phyloP scores from a whole-genome alignment of 2,888 invertebrate genomes.

The Prenolepis imparis region DNA sequence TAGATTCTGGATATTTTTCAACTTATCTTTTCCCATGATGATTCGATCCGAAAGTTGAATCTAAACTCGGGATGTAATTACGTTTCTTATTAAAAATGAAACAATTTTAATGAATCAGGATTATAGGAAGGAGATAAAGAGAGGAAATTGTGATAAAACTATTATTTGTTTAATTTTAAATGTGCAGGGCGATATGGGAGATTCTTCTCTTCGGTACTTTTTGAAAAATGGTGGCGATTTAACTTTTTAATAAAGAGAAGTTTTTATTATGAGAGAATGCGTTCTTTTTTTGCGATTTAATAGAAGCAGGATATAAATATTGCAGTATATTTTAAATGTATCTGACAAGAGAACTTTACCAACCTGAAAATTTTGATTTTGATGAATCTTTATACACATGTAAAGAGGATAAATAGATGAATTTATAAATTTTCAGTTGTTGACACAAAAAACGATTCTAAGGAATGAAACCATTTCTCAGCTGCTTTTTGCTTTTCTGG shows the following conservation, averaged over 20 bases:
- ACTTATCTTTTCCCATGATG: background rate
- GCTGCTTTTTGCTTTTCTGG: no score
- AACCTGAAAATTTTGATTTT: no score
- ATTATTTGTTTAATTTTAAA: background rate
- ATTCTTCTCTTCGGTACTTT: background rate
- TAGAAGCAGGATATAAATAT: background rate
- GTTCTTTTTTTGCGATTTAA: background rate
- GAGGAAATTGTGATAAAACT: background rate
- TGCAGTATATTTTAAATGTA: background rate
- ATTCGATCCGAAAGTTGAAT: background rate
- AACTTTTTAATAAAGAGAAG: background rate
- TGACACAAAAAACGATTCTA: no score
- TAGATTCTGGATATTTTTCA: background rate
- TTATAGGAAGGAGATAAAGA: background rate
- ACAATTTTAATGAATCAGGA: background rate
- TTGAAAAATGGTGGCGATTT: background rate
- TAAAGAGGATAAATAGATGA: no score
- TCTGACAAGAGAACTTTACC: no score
- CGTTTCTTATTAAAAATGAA: background rate
- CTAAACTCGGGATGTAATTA: background rate
- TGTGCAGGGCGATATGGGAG: no score
- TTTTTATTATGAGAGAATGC: background rate
- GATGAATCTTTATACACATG: no score
- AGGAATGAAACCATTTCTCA: no score
- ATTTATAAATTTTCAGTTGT: no score